phyloP scores from a whole-genome alignment of 2,797 vertebrate species.

The Antrozous pallidus region DNA sequence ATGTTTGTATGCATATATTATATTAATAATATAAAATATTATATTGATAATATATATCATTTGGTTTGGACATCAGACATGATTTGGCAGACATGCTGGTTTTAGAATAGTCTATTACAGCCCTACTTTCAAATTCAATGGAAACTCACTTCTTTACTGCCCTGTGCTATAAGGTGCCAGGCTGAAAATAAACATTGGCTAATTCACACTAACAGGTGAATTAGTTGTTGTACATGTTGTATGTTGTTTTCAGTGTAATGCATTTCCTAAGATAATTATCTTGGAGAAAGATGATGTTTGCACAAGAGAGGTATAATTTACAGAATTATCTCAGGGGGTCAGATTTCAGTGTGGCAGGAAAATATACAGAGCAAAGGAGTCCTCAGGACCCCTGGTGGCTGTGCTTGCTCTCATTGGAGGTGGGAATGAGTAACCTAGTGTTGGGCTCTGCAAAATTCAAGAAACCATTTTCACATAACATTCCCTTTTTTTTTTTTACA shows the following conservation, averaged over 20 bases:
- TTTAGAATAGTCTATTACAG: neutral
- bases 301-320: neutral
- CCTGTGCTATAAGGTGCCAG: neutral
- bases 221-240: slow-evolving; percentile 6
- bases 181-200: neutral
- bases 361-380: neutral
- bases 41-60: neutral
- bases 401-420: too few relatives aligned
- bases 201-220: neutral
- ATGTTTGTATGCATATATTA: neutral
- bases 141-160: neutral
- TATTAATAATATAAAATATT: neutral
- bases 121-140: neutral
- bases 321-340: neutral
- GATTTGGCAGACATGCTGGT: neutral
- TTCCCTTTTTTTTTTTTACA: neutral
- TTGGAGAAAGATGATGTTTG: neutral
- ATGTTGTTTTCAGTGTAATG: slow-evolving; percentile 31
- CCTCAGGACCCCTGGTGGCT: neutral
- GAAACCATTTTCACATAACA: neutral
- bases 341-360: neutral
- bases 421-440: neutral
- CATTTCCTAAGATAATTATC: neutral
- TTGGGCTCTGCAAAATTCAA: neutral
- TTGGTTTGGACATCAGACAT: neutral